Evolutionary conservation across 2,113 vertebrate species (phyloP), one percentile per base, ranked within the genome.

Genomic region (Xiphophorus maculatus): DNA sequence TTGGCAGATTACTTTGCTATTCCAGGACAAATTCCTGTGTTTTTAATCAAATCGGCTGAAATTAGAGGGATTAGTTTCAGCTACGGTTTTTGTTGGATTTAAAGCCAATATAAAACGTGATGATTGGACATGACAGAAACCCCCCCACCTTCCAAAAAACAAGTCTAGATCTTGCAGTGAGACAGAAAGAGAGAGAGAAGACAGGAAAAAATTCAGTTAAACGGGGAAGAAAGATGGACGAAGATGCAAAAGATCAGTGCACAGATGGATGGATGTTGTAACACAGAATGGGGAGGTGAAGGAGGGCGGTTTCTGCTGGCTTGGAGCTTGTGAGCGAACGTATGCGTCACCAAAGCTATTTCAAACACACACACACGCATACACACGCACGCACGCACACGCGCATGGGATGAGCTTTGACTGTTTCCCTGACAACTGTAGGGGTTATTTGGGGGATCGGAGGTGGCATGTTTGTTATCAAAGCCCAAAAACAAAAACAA

Each of bases 321-420:
- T 88, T 74, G 77, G 74, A 68, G 77, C 83, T 83, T 80, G 87
- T 33, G 79, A 89, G 83, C 85, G 80, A 89, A 90, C 87, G 71
- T 77, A 83, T 92, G 93, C 91, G 91, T 94, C 92, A 94, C 82
- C 69, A 68, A 84, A 88, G 87, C 89, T 93, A 93, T 93, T 94
- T 91, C 88, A 88, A 82, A 87, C 79, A 48, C 75, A 64, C 62
- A 48, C 51, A 65, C 6, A 3, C n/a, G n/a, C n/a, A n/a, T n/a
- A 13, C 35, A 82, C 76, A 88, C 81, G 84, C 80, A 51, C 74
- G 65, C 51, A 28, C 74, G 35, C 54, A 61, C 62, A 37, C 74
- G 60, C 74, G 37, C 66, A 76, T 71, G 17, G 7, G 66, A 84
- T 74, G 68, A 72, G 83, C 81, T 87, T 86, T 73, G 83, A 65